A percentile compares a stretch with the other conserved stretches of the same genome.
Conservation (phyloP, 2,888 invertebrate genomes). For the Chelonus formosanus region DNA sequence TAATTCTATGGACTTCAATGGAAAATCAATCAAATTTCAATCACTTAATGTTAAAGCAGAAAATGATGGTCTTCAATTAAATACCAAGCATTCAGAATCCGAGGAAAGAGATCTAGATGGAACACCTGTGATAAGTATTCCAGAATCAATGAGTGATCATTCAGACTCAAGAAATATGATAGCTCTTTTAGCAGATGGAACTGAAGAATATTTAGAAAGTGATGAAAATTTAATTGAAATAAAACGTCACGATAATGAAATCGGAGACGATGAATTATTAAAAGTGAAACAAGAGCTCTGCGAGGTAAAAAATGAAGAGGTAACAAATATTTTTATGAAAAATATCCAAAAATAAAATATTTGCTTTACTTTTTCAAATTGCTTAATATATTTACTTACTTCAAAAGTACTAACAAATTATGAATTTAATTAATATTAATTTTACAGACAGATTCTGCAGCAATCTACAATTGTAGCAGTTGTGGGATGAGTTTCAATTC, state of each 20-base stretch:
- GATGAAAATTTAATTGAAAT: constrained; percentile 48
- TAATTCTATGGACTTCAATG: constrained; percentile 46
- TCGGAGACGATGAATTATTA: constrained; percentile 49
- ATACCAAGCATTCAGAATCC: not conserved
- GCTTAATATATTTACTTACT: no score
- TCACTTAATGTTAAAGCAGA: constrained; percentile 34
- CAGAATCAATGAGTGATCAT: not conserved
- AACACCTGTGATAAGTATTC: constrained; percentile 26
- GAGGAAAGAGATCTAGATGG: constrained; percentile 13
- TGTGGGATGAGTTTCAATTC: constrained; percentile 74
- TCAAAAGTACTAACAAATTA: not conserved
- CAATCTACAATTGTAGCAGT: constrained; percentile 72
- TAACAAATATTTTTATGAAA: constrained; percentile 7
- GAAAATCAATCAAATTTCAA: constrained; percentile 37
- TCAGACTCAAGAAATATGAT: constrained; percentile 45
- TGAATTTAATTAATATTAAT: constrained; percentile 17
- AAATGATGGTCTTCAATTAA: constrained; percentile 11
- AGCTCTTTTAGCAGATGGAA: constrained; percentile 47
- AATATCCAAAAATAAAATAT: no score
- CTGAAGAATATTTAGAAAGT: constrained; percentile 47
- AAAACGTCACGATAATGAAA: constrained; percentile 49
- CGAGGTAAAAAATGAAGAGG: constrained; percentile 46
- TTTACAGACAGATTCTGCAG: constrained; percentile 55
- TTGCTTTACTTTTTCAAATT: no score
- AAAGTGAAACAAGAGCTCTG: constrained; percentile 55